Evolutionary conservation across 2,113 vertebrate genomes (phyloP), one percentile per base, ranked within the genome.

Genomic region (Procavia capensis): DNA sequence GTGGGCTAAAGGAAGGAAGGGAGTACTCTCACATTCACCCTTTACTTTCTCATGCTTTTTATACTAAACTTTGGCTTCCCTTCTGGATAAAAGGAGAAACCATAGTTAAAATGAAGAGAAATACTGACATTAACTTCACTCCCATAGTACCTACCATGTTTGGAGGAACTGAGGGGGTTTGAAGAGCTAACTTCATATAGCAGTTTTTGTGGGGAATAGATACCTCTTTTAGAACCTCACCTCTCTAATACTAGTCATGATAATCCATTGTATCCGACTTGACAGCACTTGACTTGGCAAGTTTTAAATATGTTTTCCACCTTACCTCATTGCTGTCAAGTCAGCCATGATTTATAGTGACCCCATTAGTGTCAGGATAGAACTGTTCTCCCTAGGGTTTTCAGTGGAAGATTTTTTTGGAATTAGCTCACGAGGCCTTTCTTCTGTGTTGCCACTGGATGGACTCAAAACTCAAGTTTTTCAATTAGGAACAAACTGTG

Each of bases 21-120:
- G 13, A 4, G 0, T 0, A 31, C 16, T 36, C 16, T 27, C 25
- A 36, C 34, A 9, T 2, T 16, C 31, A 9, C 34, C 4, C 3
- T 84, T 39, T 68, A 7, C 27, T 72, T n/a, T 47, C 6, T 54
- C 1, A 14, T 43, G 20, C 4, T 3, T 5, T 5, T 31, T 39
- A 1, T 36, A 25, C 39, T 36, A 47, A 45, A 39, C n/a, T 9
- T 17, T 47, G 3, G 79, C 31, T 84, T 59, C 11, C 20, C n/a
- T 88, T 29, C 54, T 43, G 11, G 31, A 7, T 66, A 8, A 45
- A 78, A 29, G 10, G 25, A n/a, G 25, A 39, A 92, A 10, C 4
- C 13, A 80, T 2, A 13, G 29, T 59, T 70, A 3, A 45, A 59
- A 27, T 41, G 27, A 43, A n/a, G 13, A 63, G 43, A 85, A 85